These are phyloP conservation scores for Rhagologus leucostigma DNA, from an alignment of 2,113 vertebrate genomes.

Conservation along the genomic window DNA sequence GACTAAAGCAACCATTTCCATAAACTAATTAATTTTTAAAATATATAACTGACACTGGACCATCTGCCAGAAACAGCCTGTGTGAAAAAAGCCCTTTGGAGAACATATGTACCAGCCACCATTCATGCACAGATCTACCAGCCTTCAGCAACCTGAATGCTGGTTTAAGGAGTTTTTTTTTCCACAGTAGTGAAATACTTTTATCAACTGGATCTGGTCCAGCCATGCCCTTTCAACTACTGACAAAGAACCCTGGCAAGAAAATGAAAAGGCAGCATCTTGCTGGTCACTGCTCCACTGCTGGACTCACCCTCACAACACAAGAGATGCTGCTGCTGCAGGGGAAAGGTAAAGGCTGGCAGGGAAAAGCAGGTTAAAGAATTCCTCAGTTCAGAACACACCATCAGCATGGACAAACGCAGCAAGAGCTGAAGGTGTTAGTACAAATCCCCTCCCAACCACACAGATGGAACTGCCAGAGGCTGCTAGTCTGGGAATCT, in stretches of 20 bases:
- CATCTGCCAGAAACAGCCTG: neutral
- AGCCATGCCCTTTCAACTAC: neutral
- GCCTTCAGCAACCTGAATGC: neutral
- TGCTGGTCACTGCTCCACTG: neutral
- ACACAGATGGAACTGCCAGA: neutral
- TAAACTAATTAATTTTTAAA: neutral
- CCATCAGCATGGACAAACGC: neutral
- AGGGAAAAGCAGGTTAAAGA: neutral
- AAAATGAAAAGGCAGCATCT: neutral
- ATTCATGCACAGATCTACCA: neutral
- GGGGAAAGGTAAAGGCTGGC: neutral
- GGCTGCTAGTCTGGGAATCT: neutral
- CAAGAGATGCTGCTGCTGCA: neutral
- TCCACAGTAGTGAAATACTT: neutral
- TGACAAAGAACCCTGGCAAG: neutral
- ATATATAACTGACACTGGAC: neutral
- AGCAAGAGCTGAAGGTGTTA: neutral
- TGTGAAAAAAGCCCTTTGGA: neutral
- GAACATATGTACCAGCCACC: neutral
- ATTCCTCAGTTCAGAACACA: rapidly evolving
- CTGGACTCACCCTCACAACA: neutral
- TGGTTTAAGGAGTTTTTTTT: neutral
- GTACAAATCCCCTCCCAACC: neutral
- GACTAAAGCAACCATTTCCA: neutral
- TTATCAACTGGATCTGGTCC: neutral